phyloP scores from a whole-genome alignment of 2,113 vertebrate species.

The Silurus meridionalis region DNA sequence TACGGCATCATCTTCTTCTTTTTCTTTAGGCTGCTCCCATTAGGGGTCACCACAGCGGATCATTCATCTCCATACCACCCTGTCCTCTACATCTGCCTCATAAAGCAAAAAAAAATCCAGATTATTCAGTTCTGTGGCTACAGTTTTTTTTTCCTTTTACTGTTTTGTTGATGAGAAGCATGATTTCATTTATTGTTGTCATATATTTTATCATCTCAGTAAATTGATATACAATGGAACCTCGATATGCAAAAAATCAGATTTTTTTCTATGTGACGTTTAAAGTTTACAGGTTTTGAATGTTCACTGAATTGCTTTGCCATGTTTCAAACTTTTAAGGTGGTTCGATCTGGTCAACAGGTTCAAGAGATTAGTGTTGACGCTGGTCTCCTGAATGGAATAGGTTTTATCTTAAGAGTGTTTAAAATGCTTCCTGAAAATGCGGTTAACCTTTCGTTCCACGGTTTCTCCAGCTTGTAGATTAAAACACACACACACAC shows the following conservation, averaged over 20 bases:
- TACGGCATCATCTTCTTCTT: neutral
- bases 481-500: neutral
- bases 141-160: too few relatives aligned
- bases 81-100: too few relatives aligned
- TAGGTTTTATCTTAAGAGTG: slow-evolving; percentile 5
- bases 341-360: neutral
- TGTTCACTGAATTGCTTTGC: neutral
- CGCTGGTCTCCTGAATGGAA: neutral
- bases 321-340: neutral
- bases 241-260: too few relatives aligned
- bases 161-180: too few relatives aligned
- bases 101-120: too few relatives aligned
- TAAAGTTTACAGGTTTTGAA: neutral
- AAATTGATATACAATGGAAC: too few relatives aligned
- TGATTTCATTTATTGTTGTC: too few relatives aligned
- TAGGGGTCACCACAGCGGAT: too few relatives aligned
- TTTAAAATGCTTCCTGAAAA: slow-evolving; percentile 5
- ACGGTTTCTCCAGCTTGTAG: neutral
- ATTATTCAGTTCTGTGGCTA: too few relatives aligned
- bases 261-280: neutral
- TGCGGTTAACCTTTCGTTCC: slow-evolving; percentile 16
- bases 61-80: too few relatives aligned
- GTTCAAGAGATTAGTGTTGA: neutral
- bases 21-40: too few relatives aligned
- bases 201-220: too few relatives aligned